These are phyloP conservation scores for Forbesichthys agassizii DNA, from an alignment of 2,113 vertebrate genomes.

Conservation along the genomic window DNA sequence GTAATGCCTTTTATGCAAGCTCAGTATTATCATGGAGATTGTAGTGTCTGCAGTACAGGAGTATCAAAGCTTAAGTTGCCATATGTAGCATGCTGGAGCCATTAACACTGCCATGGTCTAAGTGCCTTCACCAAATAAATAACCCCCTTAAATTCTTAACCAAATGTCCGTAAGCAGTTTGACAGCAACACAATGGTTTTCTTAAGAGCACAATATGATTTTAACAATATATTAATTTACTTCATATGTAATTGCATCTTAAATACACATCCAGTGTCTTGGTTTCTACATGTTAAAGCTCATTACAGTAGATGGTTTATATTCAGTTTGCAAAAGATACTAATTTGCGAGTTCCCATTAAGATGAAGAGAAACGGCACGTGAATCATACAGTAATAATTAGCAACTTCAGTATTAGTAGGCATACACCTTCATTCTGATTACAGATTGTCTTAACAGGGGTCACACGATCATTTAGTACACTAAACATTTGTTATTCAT, in stretches of 20 bases:
- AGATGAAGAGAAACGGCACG: too few relatives aligned
- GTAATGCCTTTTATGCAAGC: neutral
- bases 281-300: neutral
- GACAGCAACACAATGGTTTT: too few relatives aligned
- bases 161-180: too few relatives aligned
- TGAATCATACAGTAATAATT: neutral
- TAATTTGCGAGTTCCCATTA: too few relatives aligned
- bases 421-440: neutral
- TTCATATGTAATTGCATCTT: too few relatives aligned
- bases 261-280: too few relatives aligned
- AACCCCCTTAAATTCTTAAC: too few relatives aligned
- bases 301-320: neutral
- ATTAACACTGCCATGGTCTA: too few relatives aligned
- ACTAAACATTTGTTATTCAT: neutral
- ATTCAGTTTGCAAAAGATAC: too few relatives aligned
- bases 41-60: constrained; percentile 23
- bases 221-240: too few relatives aligned
- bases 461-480: neutral
- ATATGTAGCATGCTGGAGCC: constrained; percentile 4
- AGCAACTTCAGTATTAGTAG: constrained; percentile 5
- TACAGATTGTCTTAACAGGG: constrained; percentile 24
- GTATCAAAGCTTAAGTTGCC: neutral
- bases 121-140: too few relatives aligned
- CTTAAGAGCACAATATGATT: too few relatives aligned
- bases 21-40: neutral